These are phyloP conservation scores for Willowsia nigromaculata DNA, from an alignment of 2,888 invertebrate genomes.

Conservation along the genomic window DNA sequence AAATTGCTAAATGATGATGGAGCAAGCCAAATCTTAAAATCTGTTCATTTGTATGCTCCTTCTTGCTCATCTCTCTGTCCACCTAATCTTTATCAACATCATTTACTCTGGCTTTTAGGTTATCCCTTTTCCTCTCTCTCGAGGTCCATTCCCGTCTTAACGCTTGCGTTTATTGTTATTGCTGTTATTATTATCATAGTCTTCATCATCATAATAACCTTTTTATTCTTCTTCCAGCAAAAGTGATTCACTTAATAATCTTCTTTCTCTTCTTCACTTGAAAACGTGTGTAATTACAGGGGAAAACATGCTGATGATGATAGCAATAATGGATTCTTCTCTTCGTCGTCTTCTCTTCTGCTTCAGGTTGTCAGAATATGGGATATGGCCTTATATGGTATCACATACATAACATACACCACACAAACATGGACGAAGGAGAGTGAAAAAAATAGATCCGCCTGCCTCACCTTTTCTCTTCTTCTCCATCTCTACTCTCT, in stretches of 20 bases:
- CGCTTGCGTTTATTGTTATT: constrained; percentile 29
- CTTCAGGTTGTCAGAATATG: constrained; percentile 34
- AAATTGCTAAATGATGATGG: constrained; percentile 13
- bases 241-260: constrained; percentile 47
- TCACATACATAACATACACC: neutral
- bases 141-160: neutral
- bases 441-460: constrained; percentile 55
- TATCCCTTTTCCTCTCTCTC: neutral
- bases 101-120: neutral
- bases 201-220: constrained; percentile 17
- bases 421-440: neutral
- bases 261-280: constrained; percentile 25
- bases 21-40: constrained; percentile 37
- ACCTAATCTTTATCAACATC: neutral
- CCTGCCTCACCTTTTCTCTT: constrained; percentile 48
- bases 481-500: neutral
- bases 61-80: neutral
- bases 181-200: constrained; percentile 30
- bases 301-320: constrained; percentile 29
- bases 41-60: constrained; percentile 40
- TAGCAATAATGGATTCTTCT: constrained; percentile 30
- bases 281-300: constrained; percentile 46
- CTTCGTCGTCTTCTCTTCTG: constrained; percentile 16
- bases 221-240: constrained; percentile 48
- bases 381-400: constrained; percentile 55